Evolutionary conservation across 2,888 invertebrate species (phyloP).

Genomic region (Caenorhabditis plicata): DNA sequence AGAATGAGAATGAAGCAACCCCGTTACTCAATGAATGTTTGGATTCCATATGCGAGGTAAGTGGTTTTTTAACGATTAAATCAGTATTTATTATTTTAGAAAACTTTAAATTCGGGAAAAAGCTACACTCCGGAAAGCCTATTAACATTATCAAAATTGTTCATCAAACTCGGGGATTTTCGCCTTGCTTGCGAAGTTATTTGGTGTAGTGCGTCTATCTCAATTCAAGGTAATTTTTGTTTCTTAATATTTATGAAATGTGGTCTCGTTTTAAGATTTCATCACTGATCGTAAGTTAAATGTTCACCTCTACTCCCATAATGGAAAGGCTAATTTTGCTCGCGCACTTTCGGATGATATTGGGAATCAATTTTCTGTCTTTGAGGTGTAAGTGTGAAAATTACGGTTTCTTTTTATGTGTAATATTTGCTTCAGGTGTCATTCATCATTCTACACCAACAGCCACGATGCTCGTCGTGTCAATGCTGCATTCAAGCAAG

Average conservation of each 20-base stretch:
- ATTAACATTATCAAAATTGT: conserved; percentile 3
- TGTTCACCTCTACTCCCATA: conserved; percentile 5
- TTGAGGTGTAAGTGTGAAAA: conserved; percentile 11
- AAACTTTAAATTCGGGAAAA: conserved; percentile 1
- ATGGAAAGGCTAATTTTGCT: conserved; percentile 5
- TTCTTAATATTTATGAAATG: no score
- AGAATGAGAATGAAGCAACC: conserved; percentile 4
- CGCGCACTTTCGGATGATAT: conserved; percentile 5
- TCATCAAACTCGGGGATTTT: conserved; percentile 6
- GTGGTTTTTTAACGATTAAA: conserved; percentile 12
- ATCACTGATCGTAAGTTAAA: conserved; percentile 8
- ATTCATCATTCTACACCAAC: conserved; percentile 9
- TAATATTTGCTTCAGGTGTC: conserved; percentile 14
- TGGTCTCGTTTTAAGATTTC: conserved; percentile 11
- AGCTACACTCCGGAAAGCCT: conserved; percentile 7
- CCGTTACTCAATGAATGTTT: conserved; percentile 7
- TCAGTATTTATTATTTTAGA: no score
- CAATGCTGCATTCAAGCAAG: conserved; percentile 7
- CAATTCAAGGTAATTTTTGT: conserved; percentile 6
- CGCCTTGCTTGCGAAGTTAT: conserved; percentile 7
- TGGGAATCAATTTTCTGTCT: conserved; percentile 8
- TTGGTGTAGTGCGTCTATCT: conserved; percentile 6
- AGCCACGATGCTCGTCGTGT: conserved; percentile 4
- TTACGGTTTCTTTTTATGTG: conserved; percentile 9
- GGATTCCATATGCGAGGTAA: conserved; percentile 9